Percentiles rank a stretch among this genome's conserved stretches.
These are phyloP conservation scores for Drosophila burlai DNA, from an alignment of 1,140 invertebrate species.

Conservation along the genomic window DNA sequence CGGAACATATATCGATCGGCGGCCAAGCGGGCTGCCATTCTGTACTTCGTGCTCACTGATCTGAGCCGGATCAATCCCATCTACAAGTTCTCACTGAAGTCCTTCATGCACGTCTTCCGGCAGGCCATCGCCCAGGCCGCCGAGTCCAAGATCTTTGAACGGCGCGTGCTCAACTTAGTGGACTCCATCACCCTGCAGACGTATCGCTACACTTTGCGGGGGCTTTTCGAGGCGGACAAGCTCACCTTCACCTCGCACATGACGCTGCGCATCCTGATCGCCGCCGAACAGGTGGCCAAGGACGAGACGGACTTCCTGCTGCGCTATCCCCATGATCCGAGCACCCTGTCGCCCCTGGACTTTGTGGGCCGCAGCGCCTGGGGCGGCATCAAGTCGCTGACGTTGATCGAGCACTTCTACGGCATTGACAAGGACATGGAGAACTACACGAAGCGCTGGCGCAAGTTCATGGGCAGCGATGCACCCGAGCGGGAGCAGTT, in stretches of 20 bases:
- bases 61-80: conserved; percentile 97
- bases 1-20: conserved; percentile 95
- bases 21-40: conserved; percentile 93
- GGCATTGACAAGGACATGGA: conserved; percentile 97
- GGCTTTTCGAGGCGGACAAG: conserved; percentile 98
- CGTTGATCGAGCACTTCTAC: conserved; percentile 93
- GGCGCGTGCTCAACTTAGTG: conserved; percentile 92
- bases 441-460: conserved; percentile 96
- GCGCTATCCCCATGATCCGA: conserved; percentile 90
- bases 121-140: conserved; percentile 92
- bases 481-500: conserved; percentile 97
- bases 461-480: conserved; percentile 96
- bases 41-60: conserved; percentile 98
- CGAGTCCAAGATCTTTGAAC: conserved; percentile 88
- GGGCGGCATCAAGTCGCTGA: conserved; percentile 94
- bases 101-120: conserved; percentile 97
- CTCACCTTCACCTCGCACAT: conserved; percentile 96
- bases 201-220: conserved; percentile 95
- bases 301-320: conserved; percentile 96
- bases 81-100: conserved; percentile 98
- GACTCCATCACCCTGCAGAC: conserved; percentile 95
- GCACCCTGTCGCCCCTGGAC: conserved; percentile 91
- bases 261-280: conserved; percentile 91
- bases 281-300: conserved; percentile 89
- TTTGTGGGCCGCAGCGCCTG: conserved; percentile 93